A percentile compares a stretch with the other conserved stretches of the same genome.
These are phyloP conservation scores for Chrysotoxum bicinctum DNA, from an alignment of 2,888 invertebrate species.

Conservation along the genomic window DNA sequence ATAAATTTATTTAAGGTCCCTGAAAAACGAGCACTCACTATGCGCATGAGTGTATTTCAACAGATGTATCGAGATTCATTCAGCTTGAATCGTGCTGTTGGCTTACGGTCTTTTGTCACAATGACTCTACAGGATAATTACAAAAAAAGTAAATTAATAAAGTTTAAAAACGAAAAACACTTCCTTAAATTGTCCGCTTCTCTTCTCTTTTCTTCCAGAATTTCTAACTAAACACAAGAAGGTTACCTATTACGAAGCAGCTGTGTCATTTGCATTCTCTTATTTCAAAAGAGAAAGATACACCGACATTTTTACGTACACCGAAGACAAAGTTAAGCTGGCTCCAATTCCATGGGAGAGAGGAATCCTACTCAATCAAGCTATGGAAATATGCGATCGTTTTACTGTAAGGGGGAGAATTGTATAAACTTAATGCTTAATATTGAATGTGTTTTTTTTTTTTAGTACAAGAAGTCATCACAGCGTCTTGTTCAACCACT, in stretches of 20 bases:
- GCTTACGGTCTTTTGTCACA: slow-evolving; percentile 77
- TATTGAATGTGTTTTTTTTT: background rate
- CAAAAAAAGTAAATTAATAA: slow-evolving; percentile 75
- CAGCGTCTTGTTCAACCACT: slow-evolving; percentile 76
- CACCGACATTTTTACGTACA: slow-evolving; percentile 76
- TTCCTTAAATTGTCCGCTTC: background rate
- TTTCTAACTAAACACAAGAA: slow-evolving; percentile 74
- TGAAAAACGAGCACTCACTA: slow-evolving; percentile 23
- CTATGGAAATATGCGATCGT: slow-evolving; percentile 56
- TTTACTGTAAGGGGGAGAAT: slow-evolving; percentile 39
- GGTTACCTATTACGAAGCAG: slow-evolving; percentile 77
- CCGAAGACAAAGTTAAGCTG: slow-evolving; percentile 73
- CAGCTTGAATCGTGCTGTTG: slow-evolving; percentile 40
- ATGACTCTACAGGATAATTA: slow-evolving; percentile 78
- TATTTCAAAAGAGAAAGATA: slow-evolving; percentile 77
- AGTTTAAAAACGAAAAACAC: background rate
- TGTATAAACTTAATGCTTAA: background rate
- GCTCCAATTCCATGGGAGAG: slow-evolving; percentile 75
- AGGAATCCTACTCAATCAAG: slow-evolving; percentile 74
- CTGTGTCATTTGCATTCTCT: slow-evolving; percentile 78
- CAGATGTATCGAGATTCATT: slow-evolving; percentile 64
- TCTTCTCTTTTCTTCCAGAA: slow-evolving; percentile 70
- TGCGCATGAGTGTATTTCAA: slow-evolving; percentile 54
- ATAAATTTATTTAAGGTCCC: slow-evolving; percentile 17
- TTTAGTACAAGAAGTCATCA: slow-evolving; percentile 67